These are phyloP conservation scores for Tympanoctomys barrerae DNA, from an alignment of 2,797 vertebrate genomes.

Conservation along the genomic window DNA sequence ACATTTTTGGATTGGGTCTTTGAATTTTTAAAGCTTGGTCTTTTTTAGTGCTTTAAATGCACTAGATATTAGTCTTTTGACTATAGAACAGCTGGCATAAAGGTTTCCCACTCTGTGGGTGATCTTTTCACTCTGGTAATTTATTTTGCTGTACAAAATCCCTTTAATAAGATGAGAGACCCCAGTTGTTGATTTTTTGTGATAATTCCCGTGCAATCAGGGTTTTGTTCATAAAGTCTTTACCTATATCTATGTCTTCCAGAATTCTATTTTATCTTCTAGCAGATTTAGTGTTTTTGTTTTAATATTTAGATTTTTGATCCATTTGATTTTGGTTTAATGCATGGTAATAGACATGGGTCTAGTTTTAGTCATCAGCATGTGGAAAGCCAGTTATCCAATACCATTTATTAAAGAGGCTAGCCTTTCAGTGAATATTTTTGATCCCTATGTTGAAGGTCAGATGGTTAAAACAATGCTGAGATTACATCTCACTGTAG, in stretches of 20 bases:
- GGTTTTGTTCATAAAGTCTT: neutral
- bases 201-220: neutral
- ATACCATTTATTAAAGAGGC: neutral
- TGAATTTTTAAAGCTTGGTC: neutral
- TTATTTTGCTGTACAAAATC: neutral
- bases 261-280: neutral
- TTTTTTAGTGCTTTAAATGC: neutral
- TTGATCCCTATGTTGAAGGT: neutral
- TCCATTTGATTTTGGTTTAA: neutral
- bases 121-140: neutral
- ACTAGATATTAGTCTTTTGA: neutral
- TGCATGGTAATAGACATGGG: neutral
- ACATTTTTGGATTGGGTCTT: neutral
- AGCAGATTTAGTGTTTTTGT: neutral
- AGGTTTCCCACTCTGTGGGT: neutral
- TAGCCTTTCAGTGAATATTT: neutral
- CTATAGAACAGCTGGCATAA: neutral
- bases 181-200: neutral
- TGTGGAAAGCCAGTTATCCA: neutral
- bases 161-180: neutral
- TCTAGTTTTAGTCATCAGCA: neutral
- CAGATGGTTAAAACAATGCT: neutral
- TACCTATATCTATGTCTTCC: neutral
- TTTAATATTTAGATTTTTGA: neutral
- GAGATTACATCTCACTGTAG: neutral